A percentile compares a stretch with the other conserved stretches of the same genome.
Evolutionary conservation across 2,113 vertebrate species (phyloP).

Genomic region (Stigmatopora argus): DNA sequence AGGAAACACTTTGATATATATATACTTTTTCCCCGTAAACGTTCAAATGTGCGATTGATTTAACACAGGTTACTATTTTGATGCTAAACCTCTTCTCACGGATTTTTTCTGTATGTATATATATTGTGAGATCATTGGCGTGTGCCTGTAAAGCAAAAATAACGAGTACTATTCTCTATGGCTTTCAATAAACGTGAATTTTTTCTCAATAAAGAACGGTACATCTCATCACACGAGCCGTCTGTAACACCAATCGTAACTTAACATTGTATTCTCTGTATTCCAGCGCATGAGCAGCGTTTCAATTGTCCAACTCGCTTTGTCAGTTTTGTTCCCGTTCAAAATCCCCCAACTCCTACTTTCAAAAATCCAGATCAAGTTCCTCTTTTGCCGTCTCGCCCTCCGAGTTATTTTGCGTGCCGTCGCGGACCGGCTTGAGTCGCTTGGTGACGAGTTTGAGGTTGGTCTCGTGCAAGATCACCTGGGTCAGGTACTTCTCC

Average conservation of each 20-base stretch:
- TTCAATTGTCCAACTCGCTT: not conserved
- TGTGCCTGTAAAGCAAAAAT: not conserved
- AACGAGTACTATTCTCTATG: not conserved
- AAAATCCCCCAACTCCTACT: not conserved
- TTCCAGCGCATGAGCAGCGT: too few species aligned
- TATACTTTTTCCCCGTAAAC: not conserved
- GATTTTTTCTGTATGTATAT: not conserved
- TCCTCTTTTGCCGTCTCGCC: not conserved
- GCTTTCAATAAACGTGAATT: constrained; percentile 35
- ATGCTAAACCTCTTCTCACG: not conserved
- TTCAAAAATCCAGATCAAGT: constrained; percentile 11
- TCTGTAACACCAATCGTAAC: not conserved
- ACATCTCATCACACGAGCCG: not conserved
- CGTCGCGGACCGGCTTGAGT: constrained; percentile 53
- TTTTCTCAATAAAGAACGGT: not conserved
- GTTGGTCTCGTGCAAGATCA: constrained; percentile 81
- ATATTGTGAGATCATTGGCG: not conserved
- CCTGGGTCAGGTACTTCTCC: constrained; percentile 87
- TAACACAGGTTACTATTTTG: not conserved
- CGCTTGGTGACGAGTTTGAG: constrained; percentile 75
- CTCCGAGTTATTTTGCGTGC: not conserved
- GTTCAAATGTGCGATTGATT: not conserved
- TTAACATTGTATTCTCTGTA: not conserved
- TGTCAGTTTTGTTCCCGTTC: not conserved
- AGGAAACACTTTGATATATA: not conserved